phyloP scores from a whole-genome alignment of 2,888 invertebrate species.

The Hirtodrosophila alboralis region DNA sequence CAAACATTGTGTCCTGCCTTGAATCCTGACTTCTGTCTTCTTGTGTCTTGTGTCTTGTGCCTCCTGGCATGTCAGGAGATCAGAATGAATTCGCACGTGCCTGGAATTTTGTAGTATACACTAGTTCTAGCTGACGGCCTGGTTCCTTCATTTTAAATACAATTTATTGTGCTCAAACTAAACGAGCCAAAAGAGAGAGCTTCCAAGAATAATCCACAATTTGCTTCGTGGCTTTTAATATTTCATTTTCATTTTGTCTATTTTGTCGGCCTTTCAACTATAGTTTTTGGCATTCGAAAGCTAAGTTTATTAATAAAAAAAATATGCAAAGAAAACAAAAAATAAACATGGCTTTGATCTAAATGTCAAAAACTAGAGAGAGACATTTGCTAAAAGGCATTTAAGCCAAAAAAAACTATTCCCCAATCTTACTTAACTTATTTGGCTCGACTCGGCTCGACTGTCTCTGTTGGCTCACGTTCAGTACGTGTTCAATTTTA shows the following conservation, averaged over 20 bases:
- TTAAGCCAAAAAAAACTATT: conserved; percentile 29
- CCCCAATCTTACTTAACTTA: conserved; percentile 16
- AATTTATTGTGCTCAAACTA: conserved; percentile 72
- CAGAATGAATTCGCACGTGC: conserved; percentile 75
- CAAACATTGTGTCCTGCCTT: conserved; percentile 71
- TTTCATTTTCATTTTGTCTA: conserved; percentile 63
- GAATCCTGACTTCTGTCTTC: conserved; percentile 13
- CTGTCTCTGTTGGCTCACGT: conserved; percentile 47
- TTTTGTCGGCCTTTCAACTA: conserved; percentile 10
- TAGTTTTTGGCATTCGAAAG: conserved; percentile 29
- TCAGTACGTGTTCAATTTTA: conserved; percentile 64
- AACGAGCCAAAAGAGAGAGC: conserved; percentile 19
- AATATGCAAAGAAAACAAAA: neutral
- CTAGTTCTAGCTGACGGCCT: conserved; percentile 22
- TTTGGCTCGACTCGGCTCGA: too few relatives aligned
- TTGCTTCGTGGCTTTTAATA: conserved; percentile 67
- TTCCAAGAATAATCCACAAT: conserved; percentile 63
- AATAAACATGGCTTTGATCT: conserved; percentile 33
- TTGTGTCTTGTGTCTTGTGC: conserved; percentile 17
- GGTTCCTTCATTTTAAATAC: conserved; percentile 73
- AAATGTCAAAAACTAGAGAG: conserved; percentile 21
- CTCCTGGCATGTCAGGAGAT: conserved; percentile 64
- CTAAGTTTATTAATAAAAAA: conserved; percentile 66
- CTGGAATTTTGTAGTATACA: conserved; percentile 57
- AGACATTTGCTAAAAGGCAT: conserved; percentile 14